Conservation (phyloP, 2,113 vertebrate genomes). For the Myocastor coypus region DNA sequence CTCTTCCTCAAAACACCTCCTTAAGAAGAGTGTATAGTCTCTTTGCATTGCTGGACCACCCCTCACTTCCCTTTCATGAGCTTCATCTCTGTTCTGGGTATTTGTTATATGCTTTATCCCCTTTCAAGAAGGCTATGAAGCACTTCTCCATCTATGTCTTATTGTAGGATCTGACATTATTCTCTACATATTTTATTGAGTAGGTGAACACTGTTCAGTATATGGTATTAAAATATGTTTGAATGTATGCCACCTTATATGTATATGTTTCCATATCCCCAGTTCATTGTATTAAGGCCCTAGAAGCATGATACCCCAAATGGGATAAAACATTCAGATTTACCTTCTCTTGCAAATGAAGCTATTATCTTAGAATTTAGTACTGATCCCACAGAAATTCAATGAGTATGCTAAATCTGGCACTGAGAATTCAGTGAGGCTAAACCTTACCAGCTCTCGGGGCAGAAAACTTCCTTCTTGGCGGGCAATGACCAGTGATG, state of each 20-base stretch:
- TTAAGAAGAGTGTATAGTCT: background rate
- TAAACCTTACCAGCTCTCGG: conserved; percentile 95
- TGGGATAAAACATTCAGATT: background rate
- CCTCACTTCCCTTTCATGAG: background rate
- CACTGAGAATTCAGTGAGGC: background rate
- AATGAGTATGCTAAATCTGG: background rate
- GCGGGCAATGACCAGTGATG: conserved; percentile 92
- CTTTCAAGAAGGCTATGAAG: background rate
- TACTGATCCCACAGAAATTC: conserved; percentile 34
- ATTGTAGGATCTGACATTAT: background rate
- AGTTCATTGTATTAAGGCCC: background rate
- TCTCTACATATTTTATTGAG: background rate
- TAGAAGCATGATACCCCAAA: background rate
- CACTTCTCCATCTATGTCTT: background rate
- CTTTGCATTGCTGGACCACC: background rate
- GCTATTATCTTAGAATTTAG: background rate
- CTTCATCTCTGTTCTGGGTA: background rate
- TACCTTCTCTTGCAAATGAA: background rate
- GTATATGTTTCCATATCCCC: background rate
- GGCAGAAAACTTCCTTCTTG: conserved; percentile 96
- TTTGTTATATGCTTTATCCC: background rate
- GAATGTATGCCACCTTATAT: background rate
- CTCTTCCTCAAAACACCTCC: background rate
- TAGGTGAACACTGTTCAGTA: background rate
- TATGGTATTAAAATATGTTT: background rate